phyloP scores from a whole-genome alignment of 30 jellyfish, hydroid and myxozoan genomes.

The Cassiopea xamachana region DNA sequence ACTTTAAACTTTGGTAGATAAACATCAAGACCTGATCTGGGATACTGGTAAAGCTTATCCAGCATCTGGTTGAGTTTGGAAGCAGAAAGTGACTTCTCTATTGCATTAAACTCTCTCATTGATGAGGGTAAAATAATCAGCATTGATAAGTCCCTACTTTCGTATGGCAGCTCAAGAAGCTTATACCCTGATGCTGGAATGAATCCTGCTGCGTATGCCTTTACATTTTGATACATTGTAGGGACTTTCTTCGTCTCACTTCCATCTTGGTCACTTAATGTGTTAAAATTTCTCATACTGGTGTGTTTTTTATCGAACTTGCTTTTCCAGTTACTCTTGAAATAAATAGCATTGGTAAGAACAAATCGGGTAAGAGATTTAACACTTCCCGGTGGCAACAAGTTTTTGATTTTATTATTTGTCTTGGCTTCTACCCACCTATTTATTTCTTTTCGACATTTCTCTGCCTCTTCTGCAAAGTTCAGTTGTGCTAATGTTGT shows the following conservation, averaged over 20 bases:
- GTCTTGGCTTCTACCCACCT: slow-evolving; percentile 78
- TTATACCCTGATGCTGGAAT: slow-evolving; percentile 39
- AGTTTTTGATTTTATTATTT: slow-evolving; percentile 46
- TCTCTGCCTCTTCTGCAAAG: slow-evolving; percentile 51
- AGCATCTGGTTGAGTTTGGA: slow-evolving; percentile 13
- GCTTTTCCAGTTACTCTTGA: slow-evolving; percentile 70
- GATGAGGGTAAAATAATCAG: slow-evolving; percentile 53
- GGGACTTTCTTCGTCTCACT: slow-evolving; percentile 23
- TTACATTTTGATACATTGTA: slow-evolving; percentile 58
- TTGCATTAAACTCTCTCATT: neutral
- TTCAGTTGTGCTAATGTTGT: slow-evolving; percentile 48
- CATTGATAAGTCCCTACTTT: slow-evolving; percentile 60
- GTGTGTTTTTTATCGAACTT: slow-evolving; percentile 51
- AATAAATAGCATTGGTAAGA: slow-evolving; percentile 73
- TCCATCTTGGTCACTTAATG: slow-evolving; percentile 6
- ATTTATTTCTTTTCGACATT: slow-evolving; percentile 47
- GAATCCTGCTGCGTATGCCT: slow-evolving; percentile 28
- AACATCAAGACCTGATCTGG: slow-evolving; percentile 50
- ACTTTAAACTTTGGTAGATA: slow-evolving; percentile 67
- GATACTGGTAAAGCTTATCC: slow-evolving; percentile 35
- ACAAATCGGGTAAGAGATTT: slow-evolving; percentile 60
- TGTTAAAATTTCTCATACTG: slow-evolving; percentile 7
- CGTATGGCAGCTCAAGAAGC: slow-evolving; percentile 78
- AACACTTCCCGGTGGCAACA: slow-evolving; percentile 63
- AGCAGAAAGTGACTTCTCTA: slow-evolving; percentile 34